Percentiles rank a stretch among this genome's conserved stretches.
phyloP scores from a whole-genome alignment of 2,113 vertebrate species.

The Naja naja region DNA sequence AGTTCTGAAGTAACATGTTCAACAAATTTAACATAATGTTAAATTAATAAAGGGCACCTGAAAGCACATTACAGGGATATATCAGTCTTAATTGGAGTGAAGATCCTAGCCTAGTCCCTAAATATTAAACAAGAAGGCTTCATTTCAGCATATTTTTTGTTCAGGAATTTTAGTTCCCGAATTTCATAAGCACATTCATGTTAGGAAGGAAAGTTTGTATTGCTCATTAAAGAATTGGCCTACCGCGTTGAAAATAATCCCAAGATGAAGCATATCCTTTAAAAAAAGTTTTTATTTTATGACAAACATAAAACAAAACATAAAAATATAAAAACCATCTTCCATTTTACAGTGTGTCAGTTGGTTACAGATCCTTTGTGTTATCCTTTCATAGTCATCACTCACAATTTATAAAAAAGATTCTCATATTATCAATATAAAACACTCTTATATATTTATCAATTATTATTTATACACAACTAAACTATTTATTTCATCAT shows the following conservation, averaged over 20 bases:
- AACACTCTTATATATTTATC: too few species aligned
- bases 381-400: too few species aligned
- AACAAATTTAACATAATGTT: background rate
- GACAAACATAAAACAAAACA: too few species aligned
- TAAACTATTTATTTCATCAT: too few species aligned
- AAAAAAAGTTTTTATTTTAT: too few species aligned
- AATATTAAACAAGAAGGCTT: background rate
- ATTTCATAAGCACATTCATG: background rate
- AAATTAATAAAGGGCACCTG: background rate
- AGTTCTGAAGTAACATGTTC: background rate
- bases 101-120: too few species aligned
- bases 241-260: background rate
- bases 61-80: background rate
- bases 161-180: background rate
- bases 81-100: background rate
- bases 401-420: too few species aligned
- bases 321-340: too few species aligned
- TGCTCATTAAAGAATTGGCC: background rate
- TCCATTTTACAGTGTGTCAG: too few species aligned
- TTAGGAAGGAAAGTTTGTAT: background rate
- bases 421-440: too few species aligned
- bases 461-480: too few species aligned
- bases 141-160: background rate
- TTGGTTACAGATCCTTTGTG: too few species aligned
- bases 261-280: background rate